phyloP scores from a whole-genome alignment of 2,797 vertebrate species.

The Cynodonichthys magdalenae region DNA sequence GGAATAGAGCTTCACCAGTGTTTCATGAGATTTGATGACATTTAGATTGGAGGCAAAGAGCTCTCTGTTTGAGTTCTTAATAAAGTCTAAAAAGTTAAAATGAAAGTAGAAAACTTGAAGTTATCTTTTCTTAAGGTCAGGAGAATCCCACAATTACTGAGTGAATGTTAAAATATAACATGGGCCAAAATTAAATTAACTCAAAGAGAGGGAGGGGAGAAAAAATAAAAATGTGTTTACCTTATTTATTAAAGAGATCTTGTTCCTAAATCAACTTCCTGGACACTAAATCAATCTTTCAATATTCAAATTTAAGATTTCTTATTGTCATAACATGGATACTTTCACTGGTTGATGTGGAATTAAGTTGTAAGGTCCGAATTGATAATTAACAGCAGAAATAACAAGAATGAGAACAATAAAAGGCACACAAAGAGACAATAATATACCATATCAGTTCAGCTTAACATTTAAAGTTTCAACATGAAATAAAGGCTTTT shows the following conservation, averaged over 20 bases:
- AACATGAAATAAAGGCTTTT: conserved; percentile 8
- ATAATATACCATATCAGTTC: conserved; percentile 23
- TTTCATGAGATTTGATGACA: conserved; percentile 65
- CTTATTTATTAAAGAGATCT: too few species aligned
- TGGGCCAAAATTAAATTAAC: conserved; percentile 22
- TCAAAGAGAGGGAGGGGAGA: conserved; percentile 4
- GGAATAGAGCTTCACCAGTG: conserved; percentile 26
- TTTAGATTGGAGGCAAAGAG: conserved; percentile 64
- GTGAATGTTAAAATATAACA: conserved; percentile 32
- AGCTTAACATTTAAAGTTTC: conserved; percentile 32
- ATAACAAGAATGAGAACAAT: too few species aligned
- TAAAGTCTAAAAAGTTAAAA: conserved; percentile 56
- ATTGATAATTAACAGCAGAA: too few species aligned
- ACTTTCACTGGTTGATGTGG: too few species aligned
- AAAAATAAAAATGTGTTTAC: conserved; percentile 15
- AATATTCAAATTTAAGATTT: too few species aligned
- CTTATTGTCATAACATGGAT: too few species aligned
- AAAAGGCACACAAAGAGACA: not conserved
- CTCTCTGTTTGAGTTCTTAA: conserved; percentile 68
- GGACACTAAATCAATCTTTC: too few species aligned
- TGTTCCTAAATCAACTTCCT: too few species aligned
- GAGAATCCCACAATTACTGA: conserved; percentile 61
- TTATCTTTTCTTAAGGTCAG: conserved; percentile 70
- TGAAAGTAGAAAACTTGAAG: conserved; percentile 52
- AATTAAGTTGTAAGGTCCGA: too few species aligned